Evolutionary conservation across 1,140 invertebrate species (phyloP).

Genomic region (Drosophila pandora): DNA sequence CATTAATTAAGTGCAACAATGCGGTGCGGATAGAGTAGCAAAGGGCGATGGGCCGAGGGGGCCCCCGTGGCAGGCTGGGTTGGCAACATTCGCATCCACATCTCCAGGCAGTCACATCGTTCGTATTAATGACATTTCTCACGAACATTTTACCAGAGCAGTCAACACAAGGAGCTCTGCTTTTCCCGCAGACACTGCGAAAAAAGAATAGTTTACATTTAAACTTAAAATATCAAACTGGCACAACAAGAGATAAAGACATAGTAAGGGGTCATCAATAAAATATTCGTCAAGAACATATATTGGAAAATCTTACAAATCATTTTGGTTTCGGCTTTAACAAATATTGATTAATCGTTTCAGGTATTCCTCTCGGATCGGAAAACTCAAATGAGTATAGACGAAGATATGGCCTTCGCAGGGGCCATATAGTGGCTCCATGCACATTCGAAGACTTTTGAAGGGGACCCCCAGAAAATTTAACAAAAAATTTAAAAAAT

Average conservation of each 20-base stretch:
- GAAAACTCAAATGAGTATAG: too few species aligned
- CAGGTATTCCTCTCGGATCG: too few species aligned
- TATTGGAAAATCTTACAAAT: too few species aligned
- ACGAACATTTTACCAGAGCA: conserved; percentile 72
- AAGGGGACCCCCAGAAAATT: not conserved
- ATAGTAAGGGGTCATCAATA: too few species aligned
- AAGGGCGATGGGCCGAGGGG: conserved; percentile 17
- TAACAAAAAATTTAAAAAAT: too few species aligned
- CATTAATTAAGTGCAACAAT: conserved; percentile 82
- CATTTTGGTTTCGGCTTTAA: too few species aligned
- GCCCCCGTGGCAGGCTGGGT: not conserved
- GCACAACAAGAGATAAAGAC: too few species aligned
- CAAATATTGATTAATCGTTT: too few species aligned
- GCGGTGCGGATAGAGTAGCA: conserved; percentile 45
- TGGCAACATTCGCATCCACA: conserved; percentile 52
- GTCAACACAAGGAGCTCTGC: conserved; percentile 47
- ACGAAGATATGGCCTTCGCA: too few species aligned
- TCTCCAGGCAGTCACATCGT: conserved; percentile 61
- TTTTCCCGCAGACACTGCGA: conserved; percentile 17
- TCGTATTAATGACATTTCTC: conserved; percentile 82
- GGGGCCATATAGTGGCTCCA: too few species aligned
- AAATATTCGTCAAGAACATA: too few species aligned
- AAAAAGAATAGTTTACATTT: not conserved
- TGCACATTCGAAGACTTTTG: not conserved
- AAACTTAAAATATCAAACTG: too few species aligned